Evolutionary conservation across 2,113 vertebrate species (phyloP), one percentile per base, ranked within the genome.

Genomic region (Mirounga angustirostris): DNA sequence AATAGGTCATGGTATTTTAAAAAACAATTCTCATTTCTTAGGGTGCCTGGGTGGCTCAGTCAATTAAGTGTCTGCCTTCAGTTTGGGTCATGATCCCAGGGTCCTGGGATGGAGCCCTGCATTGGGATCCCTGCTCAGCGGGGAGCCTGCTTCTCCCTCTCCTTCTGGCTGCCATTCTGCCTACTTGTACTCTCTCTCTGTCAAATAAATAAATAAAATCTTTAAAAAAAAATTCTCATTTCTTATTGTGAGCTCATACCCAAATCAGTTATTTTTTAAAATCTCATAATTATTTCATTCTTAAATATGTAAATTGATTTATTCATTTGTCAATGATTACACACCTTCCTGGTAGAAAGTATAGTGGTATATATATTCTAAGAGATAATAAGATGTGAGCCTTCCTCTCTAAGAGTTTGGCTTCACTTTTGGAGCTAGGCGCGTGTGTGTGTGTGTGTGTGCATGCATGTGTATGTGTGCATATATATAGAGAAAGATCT

Each of bases 181-280:
- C 46, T 46, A 46, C 46, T 46, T 8, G 46, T 46, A 7, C 46
- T 46, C 46, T 46, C 46, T 46, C 46, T 46, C 46, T 46, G 46
- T 46, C 46, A 46, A 46, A 46, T 46, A 46, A 46, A 46, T 46
- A 46, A 46, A 46, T 46, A 46, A 46, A 46, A 46, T 46, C 46
- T 93, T 91, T 95, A 22, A 0, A 15, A 93, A 46, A 46, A 63
- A 14, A 61, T 86, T 61, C 33, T 84, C 30, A 88, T 73, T 22
- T 54, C 33, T 87, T 85, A 46, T 46, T 46, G 46, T 46, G 46
- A 46, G 46, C 46, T 46, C 9, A 7, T 46, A 46, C 8, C 46
- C 46, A 36, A 94, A 24, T 80, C 21, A 58, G 12, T 83, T 95
- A 59, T 82, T 94, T 33, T 59, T 84, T 40, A 87, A 84, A 56